phyloP scores from a whole-genome alignment of 2,797 vertebrate species.

The Gymnothorax javanicus region DNA sequence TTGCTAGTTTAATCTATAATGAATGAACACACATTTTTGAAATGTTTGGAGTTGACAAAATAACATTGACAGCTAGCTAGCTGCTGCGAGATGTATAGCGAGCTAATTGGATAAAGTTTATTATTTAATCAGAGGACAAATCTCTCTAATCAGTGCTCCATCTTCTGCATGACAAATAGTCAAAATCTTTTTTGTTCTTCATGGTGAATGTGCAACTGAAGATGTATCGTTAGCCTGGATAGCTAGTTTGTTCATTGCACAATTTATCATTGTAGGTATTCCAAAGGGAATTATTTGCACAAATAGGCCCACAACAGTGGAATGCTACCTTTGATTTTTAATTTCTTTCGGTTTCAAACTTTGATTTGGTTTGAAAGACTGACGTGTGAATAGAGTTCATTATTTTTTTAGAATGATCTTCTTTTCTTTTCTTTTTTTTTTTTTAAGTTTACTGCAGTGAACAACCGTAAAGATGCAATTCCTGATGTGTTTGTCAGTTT shows the following conservation, averaged over 20 bases:
- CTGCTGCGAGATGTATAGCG: background rate
- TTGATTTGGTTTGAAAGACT: background rate
- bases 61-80: background rate
- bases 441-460: background rate
- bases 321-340: background rate
- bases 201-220: background rate
- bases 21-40: background rate
- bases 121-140: background rate
- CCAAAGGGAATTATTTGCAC: background rate
- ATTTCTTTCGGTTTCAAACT: background rate
- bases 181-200: background rate
- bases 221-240: background rate
- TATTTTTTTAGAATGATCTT: conserved; percentile 45
- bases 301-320: conserved; percentile 3
- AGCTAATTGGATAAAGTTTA: background rate
- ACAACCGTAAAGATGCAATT: background rate
- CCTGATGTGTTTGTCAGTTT: background rate
- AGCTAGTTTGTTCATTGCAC: background rate
- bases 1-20: background rate
- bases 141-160: background rate
- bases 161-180: background rate
- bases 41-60: background rate
- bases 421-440: conserved; percentile 35
- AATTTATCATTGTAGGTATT: background rate
- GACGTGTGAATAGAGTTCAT: conserved; percentile 4